These are phyloP conservation scores for human (Homo sapiens) DNA, from an alignment of 2,113 vertebrate genomes.

Conservation along the genomic window DNA sequence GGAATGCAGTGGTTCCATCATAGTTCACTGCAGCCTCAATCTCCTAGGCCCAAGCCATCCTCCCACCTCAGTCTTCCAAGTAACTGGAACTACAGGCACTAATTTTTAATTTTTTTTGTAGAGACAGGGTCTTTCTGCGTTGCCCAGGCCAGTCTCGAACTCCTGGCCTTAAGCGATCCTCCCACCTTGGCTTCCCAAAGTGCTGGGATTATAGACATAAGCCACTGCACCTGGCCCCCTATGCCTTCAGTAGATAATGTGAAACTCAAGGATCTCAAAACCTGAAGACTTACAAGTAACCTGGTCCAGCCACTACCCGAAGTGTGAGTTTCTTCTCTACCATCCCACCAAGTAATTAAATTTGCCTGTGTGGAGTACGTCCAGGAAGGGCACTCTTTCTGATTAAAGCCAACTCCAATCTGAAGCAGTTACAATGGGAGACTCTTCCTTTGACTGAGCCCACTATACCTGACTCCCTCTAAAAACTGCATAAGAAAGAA, in stretches of 20 bases:
- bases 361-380: not conserved
- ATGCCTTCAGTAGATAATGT: not conserved
- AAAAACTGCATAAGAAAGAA: not conserved
- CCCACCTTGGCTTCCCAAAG: not conserved
- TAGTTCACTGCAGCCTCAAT: not conserved
- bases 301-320: not conserved
- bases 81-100: not conserved
- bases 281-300: not conserved
- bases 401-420: not conserved
- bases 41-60: not conserved
- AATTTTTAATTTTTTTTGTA: not conserved
- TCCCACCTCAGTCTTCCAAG: not conserved
- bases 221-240: too few species aligned
- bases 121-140: not conserved
- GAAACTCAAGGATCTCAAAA: not conserved
- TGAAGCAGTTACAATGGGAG: not conserved
- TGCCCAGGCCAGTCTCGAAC: not conserved
- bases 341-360: not conserved
- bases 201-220: not conserved
- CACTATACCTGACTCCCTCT: not conserved
- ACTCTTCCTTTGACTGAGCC: not conserved
- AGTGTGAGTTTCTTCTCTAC: not conserved
- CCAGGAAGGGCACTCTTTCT: not conserved
- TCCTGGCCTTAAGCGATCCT: not conserved
- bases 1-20: not conserved